Base-by-base conservation (phyloP, 1,140 invertebrate species). In the Diorhabda carinulata region DNA sequence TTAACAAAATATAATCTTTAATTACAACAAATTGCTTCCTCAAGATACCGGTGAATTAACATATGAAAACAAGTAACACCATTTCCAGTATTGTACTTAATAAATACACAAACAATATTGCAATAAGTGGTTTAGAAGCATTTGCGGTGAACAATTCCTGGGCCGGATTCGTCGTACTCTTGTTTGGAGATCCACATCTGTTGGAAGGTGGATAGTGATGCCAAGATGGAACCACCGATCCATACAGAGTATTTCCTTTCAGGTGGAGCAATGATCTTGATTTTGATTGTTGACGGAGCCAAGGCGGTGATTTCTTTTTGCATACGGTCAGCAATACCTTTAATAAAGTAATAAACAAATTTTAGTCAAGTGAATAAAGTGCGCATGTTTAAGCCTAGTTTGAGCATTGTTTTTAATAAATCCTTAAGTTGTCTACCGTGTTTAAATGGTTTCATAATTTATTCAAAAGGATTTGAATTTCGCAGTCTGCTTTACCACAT, bases 161-260 rank as follows among this genome's bases (percentile, higher is more conserved):
- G 94, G 74, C 94, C 94, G 78, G 92, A 95, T 82, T 97, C 94
- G 83, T 97, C 94, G 84, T 97, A 97, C 82, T 97, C 94, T 83
- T 96, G 92, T 82, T 96, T 96, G 79, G 92, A 93, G 86, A 97
- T 97, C 95, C 95, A 97, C 92, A 94, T 94, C 83, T 92, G 91
- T 82, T 94, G 92, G 92, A 94, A 94, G 83, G 92, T 94, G 74
- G 92, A 93, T 42, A 94, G 83, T 4, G 92, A 94, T 61, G 92
- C 92, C 73, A 94, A 84, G 80, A 94, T 94, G 73, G 92, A 94
- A 71, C 92, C 92, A 78, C 91, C 90, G 85, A 94, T 94, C 92
- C 92, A 94, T 76, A 94, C 92, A 65, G 92, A 94, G 83, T 96
- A 96, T 81, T 95, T 95, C 77, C 93, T 88, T 84, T 96, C 94